phyloP scores from a whole-genome alignment of 2,888 invertebrate species.

The Caenorhabditis plicata region DNA sequence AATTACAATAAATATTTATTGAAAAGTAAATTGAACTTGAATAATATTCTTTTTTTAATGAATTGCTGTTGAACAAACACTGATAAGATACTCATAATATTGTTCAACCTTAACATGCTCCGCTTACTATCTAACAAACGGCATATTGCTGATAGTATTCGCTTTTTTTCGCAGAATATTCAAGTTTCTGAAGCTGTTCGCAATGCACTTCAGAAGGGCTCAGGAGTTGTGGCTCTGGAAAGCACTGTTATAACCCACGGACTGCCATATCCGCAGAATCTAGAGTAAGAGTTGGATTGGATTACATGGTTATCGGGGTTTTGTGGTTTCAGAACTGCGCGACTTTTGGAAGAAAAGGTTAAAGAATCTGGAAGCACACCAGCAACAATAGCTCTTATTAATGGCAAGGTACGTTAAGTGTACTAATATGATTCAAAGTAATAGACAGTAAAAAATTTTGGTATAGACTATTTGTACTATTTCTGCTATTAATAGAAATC shows the following conservation, averaged over 20 bases:
- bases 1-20: no score
- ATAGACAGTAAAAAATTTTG: constrained; percentile 1
- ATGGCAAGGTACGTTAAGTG: constrained; percentile 71
- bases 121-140: no score
- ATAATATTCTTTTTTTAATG: no score
- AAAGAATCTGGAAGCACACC: constrained; percentile 76
- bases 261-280: constrained; percentile 89
- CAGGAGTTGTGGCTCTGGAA: constrained; percentile 83
- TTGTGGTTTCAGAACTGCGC: constrained; percentile 75
- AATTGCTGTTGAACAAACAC: no score
- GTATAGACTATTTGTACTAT: not conserved
- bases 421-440: no score
- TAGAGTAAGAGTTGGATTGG: constrained; percentile 69
- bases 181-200: constrained; percentile 34
- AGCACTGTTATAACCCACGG: constrained; percentile 98
- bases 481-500: not conserved
- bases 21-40: no score
- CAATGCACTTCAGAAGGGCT: constrained; percentile 36
- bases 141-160: no score
- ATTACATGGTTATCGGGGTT: no score
- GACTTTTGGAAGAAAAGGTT: constrained; percentile 79
- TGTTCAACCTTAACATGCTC: no score
- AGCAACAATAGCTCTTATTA: constrained; percentile 86
- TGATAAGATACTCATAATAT: no score
- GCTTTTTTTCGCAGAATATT: constrained; percentile 29